phyloP scores from a whole-genome alignment of 2,113 vertebrate genomes.

The Alexandromys fortis region DNA sequence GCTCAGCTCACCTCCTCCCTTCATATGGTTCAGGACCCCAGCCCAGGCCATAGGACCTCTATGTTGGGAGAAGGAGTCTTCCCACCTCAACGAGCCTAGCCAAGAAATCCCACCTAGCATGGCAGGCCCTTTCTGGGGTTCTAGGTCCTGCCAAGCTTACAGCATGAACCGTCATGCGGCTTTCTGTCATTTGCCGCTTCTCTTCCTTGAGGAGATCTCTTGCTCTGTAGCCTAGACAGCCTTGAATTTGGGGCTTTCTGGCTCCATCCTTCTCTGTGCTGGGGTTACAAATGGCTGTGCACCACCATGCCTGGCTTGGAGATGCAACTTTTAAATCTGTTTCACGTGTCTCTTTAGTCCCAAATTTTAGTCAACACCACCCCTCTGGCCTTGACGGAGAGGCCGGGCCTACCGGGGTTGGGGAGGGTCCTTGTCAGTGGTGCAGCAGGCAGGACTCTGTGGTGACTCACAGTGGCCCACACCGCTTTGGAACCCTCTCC shows the following conservation, averaged over 20 bases:
- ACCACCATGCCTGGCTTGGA: background rate
- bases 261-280: background rate
- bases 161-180: no score
- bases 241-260: background rate
- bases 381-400: background rate
- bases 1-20: background rate
- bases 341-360: no score
- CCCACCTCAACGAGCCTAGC: background rate
- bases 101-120: no score
- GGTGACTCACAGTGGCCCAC: background rate
- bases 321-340: background rate
- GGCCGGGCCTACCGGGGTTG: background rate
- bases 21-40: background rate
- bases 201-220: background rate
- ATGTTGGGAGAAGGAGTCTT: background rate
- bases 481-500: fast-evolving
- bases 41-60: background rate
- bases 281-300: no score
- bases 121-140: background rate
- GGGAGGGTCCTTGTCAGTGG: no score
- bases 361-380: background rate
- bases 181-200: background rate
- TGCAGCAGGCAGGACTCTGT: background rate
- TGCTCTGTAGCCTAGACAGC: no score
- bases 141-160: background rate